These are phyloP conservation scores for Larimichthys polyactis DNA, from an alignment of 2,113 vertebrate genomes.

Conservation along the genomic window DNA sequence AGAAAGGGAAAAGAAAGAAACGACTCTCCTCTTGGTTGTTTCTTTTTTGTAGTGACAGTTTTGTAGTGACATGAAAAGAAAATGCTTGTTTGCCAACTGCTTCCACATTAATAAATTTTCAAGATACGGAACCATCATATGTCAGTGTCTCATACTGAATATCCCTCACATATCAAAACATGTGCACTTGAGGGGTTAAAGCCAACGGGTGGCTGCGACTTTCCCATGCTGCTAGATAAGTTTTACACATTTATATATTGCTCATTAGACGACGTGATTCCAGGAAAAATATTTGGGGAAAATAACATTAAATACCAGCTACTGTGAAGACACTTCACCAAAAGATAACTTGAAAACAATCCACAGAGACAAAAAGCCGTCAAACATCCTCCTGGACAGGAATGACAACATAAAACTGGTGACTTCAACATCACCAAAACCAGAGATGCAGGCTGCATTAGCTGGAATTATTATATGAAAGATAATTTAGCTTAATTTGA, in stretches of 20 bases:
- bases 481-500: not conserved
- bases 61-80: constrained; percentile 34
- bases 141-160: not conserved
- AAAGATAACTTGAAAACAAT: constrained; percentile 99
- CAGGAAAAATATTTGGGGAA: constrained; percentile 99
- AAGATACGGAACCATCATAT: constrained; percentile 28
- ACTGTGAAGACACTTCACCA: constrained; percentile 99
- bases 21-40: constrained; percentile 35
- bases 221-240: constrained; percentile 90
- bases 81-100: constrained; percentile 47
- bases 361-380: constrained; percentile 99
- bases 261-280: constrained; percentile 99
- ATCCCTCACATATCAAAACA: not conserved
- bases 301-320: constrained; percentile 93
- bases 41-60: constrained; percentile 40
- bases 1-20: constrained; percentile 63
- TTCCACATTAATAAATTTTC: constrained; percentile 61
- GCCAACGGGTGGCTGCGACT: too few relatives aligned
- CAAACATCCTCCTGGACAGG: constrained; percentile 99
- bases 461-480: not conserved
- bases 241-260: constrained; percentile 99
- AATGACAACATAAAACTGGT: constrained; percentile 98
- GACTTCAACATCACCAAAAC: constrained; percentile 99
- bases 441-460: constrained; percentile 92
- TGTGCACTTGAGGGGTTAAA: not conserved